Base-by-base conservation (phyloP, 2,113 vertebrate genomes). In the Emydura subglobosa region DNA sequence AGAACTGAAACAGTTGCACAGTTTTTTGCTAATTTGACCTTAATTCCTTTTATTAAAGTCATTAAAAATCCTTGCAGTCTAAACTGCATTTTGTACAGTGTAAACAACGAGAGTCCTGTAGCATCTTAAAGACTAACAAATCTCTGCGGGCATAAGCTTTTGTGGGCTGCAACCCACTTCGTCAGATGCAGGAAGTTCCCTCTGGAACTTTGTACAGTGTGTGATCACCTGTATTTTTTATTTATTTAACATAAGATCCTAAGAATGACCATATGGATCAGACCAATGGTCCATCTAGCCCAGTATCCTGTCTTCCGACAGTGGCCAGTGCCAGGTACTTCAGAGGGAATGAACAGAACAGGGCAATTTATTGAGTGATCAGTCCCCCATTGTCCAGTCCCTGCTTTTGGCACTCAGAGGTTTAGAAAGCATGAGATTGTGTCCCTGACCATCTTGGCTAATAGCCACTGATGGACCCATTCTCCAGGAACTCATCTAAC, bases 11-110 rank as follows among this genome's bases (percentile, higher is more conserved):
- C 47, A 91, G 65, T 49, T 94, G 47, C 51, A 5, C 25, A 94
- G 88, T 49, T 61, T 96, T 94, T 88, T 95, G 54, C 93, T 93
- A 87, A 74, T 96, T 74, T 87, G 80, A 91, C 59, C 49, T 90
- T 50, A 91, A 88, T 95, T 93, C 93, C 59, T 83, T 34, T 91
- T 94, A 34, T 96, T 54, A 91, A 95, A 21, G 44, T 82, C 81
- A 86, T 61, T 82, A 47, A 68, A 96, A 94, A 34, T 81, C 85
- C 85, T 96, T 95, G 55, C 57, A 89, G 42, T 44, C 55, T 93
- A 79, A 96, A 94, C 65, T 80, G 31, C 51, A 90, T 80, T 49
- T 82, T 92, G 83, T 91, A 85, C 11, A 87, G 82, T 91, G 91
- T 47, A 39, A 39, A 39, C 39, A 39, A 39, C 39, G 39, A 39